phyloP scores from a whole-genome alignment of 2,113 vertebrate species.

The Misgurnus mizolepis region DNA sequence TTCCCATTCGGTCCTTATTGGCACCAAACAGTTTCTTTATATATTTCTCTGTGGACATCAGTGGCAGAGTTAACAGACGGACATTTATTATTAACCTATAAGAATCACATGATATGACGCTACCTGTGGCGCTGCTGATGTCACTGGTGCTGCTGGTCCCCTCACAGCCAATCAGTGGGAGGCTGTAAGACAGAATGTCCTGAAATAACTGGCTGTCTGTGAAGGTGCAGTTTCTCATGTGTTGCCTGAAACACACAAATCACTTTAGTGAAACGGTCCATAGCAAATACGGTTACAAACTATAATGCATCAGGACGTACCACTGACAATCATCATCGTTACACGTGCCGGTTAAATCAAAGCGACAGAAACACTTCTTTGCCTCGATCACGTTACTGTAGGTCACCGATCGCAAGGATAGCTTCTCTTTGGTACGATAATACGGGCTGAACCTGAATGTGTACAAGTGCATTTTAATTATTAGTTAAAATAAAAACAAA shows the following conservation, averaged over 20 bases:
- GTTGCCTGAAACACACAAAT: conserved; percentile 83
- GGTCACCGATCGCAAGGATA: conserved; percentile 87
- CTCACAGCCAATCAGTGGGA: conserved; percentile 89
- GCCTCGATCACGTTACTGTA: conserved; percentile 89
- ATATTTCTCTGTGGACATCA: conserved; percentile 81
- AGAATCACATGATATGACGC: neutral
- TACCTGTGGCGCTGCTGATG: conserved; percentile 84
- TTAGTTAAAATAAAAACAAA: neutral
- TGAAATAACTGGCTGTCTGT: conserved; percentile 89
- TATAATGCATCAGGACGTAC: conserved; percentile 69
- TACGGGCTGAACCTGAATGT: conserved; percentile 90
- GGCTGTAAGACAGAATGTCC: conserved; percentile 91
- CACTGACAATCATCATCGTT: conserved; percentile 93
- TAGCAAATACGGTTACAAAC: neutral
- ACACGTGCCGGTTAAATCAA: conserved; percentile 94
- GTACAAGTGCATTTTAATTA: neutral
- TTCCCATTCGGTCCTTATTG: conserved; percentile 90
- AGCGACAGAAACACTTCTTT: conserved; percentile 89
- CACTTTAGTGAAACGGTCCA: neutral
- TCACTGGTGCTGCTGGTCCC: conserved; percentile 83
- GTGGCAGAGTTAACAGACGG: neutral
- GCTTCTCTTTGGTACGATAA: conserved; percentile 95
- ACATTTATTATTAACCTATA: neutral
- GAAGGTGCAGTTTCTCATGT: conserved; percentile 90
- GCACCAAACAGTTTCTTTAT: conserved; percentile 92